Base-by-base conservation (phyloP, 2,113 vertebrate genomes). In the Myiagra hebetior region DNA sequence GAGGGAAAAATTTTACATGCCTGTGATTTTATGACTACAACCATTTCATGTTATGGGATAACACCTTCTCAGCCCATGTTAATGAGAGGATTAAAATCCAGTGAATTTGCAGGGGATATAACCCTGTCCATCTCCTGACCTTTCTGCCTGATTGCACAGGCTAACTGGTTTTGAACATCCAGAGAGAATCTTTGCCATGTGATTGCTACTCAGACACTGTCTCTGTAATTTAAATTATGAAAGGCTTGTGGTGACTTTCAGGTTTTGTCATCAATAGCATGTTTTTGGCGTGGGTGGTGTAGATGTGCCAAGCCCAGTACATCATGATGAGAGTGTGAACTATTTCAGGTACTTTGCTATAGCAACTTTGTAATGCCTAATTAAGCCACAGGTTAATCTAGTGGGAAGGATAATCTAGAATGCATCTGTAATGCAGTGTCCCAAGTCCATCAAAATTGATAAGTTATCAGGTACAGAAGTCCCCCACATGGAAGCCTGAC, bases 161-260 rank as follows among this genome's bases (percentile, higher is more conserved):
- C 57, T 73, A 76, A 67, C 70, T 52, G 72, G 33, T 94, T 96
- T 86, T 86, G 72, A 92, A 84, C 64, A 84, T 0, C 13, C 60
- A 72, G 60, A 89, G 68, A 77, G 55, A 85, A 77, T 67, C 47
- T 90, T 96, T 70, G 41, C 76, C 93, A 75, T 81, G 88, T 96
- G 95, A 87, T 84, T 96, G 73, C 92, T 65, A 64, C 92, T 92
- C 88, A 96, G 96, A 91, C 92, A 82, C 15, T 11, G 26, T 64
- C 76, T 96, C 73, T 91, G 92, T 94, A 95, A 96, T 96, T 96
- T 92, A 92, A 92, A 95, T 96, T 96, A 96, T 94, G 95, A 96
- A 97, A 96, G 92, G n/a, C 35, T 91, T 96, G 95, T 78, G 95
- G 93, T 96, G 86, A 93, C 96, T 97, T 97, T 96, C 96, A 97